phyloP scores from a whole-genome alignment of 2,888 invertebrate genomes.

The Tryphoninae sp. region DNA sequence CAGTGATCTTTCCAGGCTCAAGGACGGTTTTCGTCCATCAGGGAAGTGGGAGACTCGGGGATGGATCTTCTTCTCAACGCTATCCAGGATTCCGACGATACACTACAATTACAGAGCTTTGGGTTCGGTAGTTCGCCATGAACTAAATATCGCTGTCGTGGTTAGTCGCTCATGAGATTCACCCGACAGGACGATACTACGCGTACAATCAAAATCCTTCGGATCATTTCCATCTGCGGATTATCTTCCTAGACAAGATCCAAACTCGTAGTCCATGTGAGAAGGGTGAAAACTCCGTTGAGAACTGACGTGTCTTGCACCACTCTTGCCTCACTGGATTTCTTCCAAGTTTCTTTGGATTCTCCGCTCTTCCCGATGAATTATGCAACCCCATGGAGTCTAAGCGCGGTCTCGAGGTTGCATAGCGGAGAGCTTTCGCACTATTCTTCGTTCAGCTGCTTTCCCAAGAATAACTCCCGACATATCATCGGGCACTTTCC shows the following conservation, averaged over 20 bases:
- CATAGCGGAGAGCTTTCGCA: constrained; percentile 24
- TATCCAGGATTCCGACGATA: background rate
- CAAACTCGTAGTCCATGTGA: constrained; percentile 6
- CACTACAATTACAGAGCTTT: constrained; percentile 6
- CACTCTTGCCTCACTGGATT: constrained; percentile 23
- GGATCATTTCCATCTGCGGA: background rate
- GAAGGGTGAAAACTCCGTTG: constrained; percentile 31
- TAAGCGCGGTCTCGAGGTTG: constrained; percentile 23
- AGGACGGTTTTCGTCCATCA: background rate
- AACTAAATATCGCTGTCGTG: background rate
- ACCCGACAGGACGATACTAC: background rate
- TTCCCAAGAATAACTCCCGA: background rate
- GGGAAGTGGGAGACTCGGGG: background rate
- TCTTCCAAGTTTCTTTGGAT: constrained; percentile 29
- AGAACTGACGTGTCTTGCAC: constrained; percentile 35
- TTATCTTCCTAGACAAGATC: constrained; percentile 20
- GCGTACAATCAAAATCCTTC: background rate
- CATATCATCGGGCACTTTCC: constrained; percentile 10
- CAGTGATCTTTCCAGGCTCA: constrained; percentile 27
- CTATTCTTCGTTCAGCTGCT: background rate
- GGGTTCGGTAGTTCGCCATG: background rate
- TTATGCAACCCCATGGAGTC: constrained; percentile 40
- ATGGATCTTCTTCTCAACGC: constrained; percentile 17
- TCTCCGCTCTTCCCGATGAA: constrained; percentile 37
- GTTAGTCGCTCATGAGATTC: background rate